Percentiles rank a stretch among this genome's conserved stretches.
These are phyloP conservation scores for Elysia crispata DNA, from an alignment of 2,888 invertebrate species.

Conservation along the genomic window DNA sequence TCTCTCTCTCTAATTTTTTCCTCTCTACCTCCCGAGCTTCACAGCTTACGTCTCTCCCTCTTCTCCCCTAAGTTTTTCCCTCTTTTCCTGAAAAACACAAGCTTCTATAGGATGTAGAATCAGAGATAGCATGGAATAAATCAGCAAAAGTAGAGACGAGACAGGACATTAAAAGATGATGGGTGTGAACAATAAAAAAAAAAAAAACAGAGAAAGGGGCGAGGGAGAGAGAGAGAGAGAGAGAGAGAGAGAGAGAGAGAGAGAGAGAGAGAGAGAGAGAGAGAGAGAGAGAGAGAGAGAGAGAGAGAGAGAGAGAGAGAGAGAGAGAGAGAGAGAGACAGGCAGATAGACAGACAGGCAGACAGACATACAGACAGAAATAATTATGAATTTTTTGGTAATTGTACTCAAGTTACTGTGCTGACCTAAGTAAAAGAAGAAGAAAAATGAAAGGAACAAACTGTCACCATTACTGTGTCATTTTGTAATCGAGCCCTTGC, in stretches of 20 bases:
- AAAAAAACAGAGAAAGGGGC: background rate
- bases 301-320: constrained; percentile 34
- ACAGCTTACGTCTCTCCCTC: too few relatives aligned
- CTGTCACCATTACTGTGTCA: too few relatives aligned
- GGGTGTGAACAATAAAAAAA: background rate
- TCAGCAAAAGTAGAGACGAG: background rate
- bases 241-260: background rate
- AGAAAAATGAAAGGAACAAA: too few relatives aligned
- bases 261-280: background rate
- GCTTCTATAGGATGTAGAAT: too few relatives aligned
- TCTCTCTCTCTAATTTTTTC: background rate
- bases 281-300: background rate
- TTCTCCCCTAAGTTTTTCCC: too few relatives aligned
- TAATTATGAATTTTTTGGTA: too few relatives aligned
- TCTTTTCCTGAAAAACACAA: too few relatives aligned
- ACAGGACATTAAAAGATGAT: background rate
- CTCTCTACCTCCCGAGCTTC: background rate
- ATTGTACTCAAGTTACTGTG: too few relatives aligned
- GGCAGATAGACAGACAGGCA: background rate
- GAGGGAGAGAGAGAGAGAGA: background rate
- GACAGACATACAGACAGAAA: too few relatives aligned
- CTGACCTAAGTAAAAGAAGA: too few relatives aligned
- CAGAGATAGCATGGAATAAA: too few relatives aligned
- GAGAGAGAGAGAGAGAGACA: constrained; percentile 9
- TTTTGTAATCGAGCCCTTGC: too few relatives aligned